A percentile compares a stretch with the other conserved stretches of the same genome.
phyloP scores from a whole-genome alignment of 2,888 invertebrate genomes.

The Eurytoma californica region DNA sequence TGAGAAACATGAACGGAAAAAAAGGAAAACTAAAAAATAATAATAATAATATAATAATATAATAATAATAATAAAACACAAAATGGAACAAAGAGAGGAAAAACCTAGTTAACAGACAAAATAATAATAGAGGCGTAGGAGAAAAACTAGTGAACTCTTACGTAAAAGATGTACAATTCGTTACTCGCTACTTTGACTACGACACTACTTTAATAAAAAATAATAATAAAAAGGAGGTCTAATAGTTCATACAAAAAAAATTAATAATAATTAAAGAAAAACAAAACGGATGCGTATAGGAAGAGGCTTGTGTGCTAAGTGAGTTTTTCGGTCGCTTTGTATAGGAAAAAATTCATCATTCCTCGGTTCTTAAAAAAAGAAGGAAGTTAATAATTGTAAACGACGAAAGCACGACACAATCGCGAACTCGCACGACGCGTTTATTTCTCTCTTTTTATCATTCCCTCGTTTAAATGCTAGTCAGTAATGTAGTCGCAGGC shows the following conservation, averaged over 20 bases:
- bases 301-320: slow-evolving; percentile 43
- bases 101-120: slow-evolving; percentile 57
- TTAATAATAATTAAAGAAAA: slow-evolving; percentile 38
- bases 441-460: slow-evolving; percentile 41
- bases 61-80: slow-evolving; percentile 32
- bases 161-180: slow-evolving; percentile 49
- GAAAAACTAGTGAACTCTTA: slow-evolving; percentile 48
- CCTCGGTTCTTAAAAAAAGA: slow-evolving; percentile 27
- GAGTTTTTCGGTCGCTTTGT: slow-evolving; percentile 35
- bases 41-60: background rate
- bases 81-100: slow-evolving; percentile 53
- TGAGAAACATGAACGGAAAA: slow-evolving; percentile 54
- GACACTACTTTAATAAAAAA: slow-evolving; percentile 45
- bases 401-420: slow-evolving; percentile 18
- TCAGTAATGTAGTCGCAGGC: slow-evolving; percentile 32
- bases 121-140: slow-evolving; percentile 43
- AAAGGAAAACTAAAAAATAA: slow-evolving; percentile 44
- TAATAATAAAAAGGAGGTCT: slow-evolving; percentile 45
- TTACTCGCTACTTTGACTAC: slow-evolving; percentile 53
- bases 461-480: slow-evolving; percentile 34
- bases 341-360: slow-evolving; percentile 14
- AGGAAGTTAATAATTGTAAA: slow-evolving; percentile 15
- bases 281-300: slow-evolving; percentile 51
- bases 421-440: slow-evolving; percentile 38
- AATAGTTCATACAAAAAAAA: slow-evolving; percentile 54